Base-by-base conservation (phyloP, 1,140 invertebrate species). In the Centruroides vittatus region DNA sequence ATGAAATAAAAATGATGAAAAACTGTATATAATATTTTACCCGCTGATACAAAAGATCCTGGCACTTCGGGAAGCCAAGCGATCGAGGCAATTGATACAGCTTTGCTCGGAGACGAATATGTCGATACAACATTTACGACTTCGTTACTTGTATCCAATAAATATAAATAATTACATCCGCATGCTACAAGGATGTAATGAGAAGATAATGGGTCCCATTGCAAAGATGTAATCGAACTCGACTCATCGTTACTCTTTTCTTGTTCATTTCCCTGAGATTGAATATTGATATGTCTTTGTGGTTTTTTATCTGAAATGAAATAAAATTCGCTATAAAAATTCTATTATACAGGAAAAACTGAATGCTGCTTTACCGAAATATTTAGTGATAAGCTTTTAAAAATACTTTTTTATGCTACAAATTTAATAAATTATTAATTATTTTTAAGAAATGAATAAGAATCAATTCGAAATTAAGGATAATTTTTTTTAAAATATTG, bases 41-140 rank as follows among this genome's bases (percentile, higher is more conserved):
- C 74, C 60, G 74, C 75, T 47, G 76, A 74, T 11, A 78, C 66
- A 70, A 78, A 78, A 70, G 78, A 74, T 48, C 77, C 77, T 8
- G 77, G 75, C 34, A 75, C 75, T 55, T 69, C 68, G 7, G 67
- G 66, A 11, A 78, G 67, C 77, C 77, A 78, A 8, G 73, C 69
- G 6, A 78, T 55, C 7, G 70, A 72, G 53, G 72, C 69, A 35
- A 73, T 69, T 35, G 70, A 62, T 34, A 72, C 66, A 6, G 75
- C 73, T 35, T 70, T 71, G 61, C 72, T 72, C 1, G 76, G 76
- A 34, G 73, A 63, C 9, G 67, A 61, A 61, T 74, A 78, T 13
- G 63, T 65, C 52, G 71, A 75, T 13, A 78, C 70, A 23, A 73
- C 62, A 10, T 65, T 64, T 55, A 70, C 65, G 5, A 63, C 60